Conservation (phyloP, 2,797 vertebrate genomes). For the Arrhamphus sclerolepis region DNA sequence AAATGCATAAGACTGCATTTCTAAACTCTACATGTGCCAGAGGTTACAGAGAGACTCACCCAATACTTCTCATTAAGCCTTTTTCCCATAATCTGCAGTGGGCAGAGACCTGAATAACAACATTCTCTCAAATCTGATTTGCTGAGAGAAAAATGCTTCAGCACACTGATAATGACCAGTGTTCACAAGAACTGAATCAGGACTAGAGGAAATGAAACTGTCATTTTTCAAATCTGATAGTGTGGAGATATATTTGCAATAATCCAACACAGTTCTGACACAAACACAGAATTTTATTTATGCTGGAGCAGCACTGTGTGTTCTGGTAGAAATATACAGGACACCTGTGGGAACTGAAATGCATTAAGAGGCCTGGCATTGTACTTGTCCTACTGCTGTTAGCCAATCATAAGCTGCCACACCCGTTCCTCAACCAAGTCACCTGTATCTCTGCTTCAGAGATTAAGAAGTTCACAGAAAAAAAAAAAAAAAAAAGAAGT, state of each 20-base stretch:
- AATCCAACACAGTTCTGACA: no score
- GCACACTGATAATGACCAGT: constrained; percentile 1
- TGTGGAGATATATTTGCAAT: no score
- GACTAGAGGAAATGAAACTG: no score
- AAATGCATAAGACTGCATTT: neutral
- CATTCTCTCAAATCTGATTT: constrained; percentile 61
- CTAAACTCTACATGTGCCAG: neutral
- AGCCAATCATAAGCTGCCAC: constrained; percentile 58
- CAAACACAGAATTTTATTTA: no score
- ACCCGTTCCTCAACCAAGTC: constrained; percentile 59
- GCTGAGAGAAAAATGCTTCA: constrained; percentile 53
- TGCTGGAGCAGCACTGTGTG: no score
- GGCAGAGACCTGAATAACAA: constrained; percentile 56
- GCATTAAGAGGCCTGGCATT: constrained; percentile 20
- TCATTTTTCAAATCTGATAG: no score
- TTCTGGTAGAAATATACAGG: neutral
- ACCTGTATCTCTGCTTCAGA: constrained; percentile 46
- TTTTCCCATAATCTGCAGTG: constrained; percentile 34
- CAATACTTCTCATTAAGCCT: neutral
- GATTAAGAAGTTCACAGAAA: constrained; percentile 42
- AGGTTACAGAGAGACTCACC: neutral
- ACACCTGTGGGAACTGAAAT: constrained; percentile 51
- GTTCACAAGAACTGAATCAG: no score
- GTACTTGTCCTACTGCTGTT: constrained; percentile 47
- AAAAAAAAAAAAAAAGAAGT: constrained; percentile 30